phyloP scores from a whole-genome alignment of 2,113 vertebrate species.

The Petrocephalus microphthalmus region DNA sequence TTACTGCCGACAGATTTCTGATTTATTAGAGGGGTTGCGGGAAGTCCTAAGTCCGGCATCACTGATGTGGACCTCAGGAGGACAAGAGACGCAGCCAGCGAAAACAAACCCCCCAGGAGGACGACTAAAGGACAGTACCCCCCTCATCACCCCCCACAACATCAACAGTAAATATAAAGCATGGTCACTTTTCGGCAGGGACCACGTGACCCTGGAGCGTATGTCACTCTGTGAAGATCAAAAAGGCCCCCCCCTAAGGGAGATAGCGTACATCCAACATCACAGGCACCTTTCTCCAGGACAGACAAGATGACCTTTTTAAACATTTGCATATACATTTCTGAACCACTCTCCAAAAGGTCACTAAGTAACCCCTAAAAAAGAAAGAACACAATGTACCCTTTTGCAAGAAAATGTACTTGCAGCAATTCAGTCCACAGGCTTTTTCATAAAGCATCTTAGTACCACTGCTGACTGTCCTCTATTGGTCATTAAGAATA shows the following conservation, averaged over 20 bases:
- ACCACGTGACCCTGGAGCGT: background rate
- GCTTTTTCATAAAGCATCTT: background rate
- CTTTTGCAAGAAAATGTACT: background rate
- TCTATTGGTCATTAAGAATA: background rate
- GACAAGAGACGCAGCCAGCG: background rate
- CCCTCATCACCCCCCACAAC: background rate
- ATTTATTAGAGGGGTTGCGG: background rate
- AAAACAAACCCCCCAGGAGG: background rate
- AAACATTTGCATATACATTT: background rate
- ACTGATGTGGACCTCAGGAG: background rate
- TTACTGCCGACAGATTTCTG: background rate
- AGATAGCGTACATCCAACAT: too few species aligned
- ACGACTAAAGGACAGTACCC: background rate
- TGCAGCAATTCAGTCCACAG: background rate
- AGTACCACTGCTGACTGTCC: background rate
- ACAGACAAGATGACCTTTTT: slow-evolving; percentile 8
- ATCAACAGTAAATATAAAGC: background rate
- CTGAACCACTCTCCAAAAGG: background rate
- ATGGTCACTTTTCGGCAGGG: background rate
- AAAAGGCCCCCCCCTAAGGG: background rate
- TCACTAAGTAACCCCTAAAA: background rate
- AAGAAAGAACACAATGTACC: too few species aligned
- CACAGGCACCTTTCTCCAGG: background rate
- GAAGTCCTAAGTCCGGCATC: background rate
- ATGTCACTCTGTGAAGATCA: background rate